Evolutionary conservation across 2,888 invertebrate genomes (phyloP), one percentile per base, ranked within the genome.

Genomic region (Polyommatus iphigenia): DNA sequence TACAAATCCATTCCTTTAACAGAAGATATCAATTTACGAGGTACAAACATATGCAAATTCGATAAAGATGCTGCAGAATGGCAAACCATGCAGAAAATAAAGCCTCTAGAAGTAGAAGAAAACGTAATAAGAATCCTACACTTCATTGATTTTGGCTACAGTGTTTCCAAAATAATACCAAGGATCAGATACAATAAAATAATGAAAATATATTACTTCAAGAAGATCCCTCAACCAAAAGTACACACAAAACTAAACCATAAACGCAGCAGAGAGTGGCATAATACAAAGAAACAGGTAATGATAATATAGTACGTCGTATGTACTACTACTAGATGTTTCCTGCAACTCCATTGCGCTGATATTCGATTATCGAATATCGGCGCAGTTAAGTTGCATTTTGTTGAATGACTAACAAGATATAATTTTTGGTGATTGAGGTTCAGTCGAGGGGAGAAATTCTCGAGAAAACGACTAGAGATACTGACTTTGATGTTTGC

Each of bases 131-230:
- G 98, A 82, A 95, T 96, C 71, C 94, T 97, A 78, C 97, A 97
- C 88, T 95, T 98, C 85, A 95, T 97, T 54, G 96, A 96, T 82
- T 98, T 98, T 91, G 98, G 98, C 3, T 95, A 96, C 85, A 95
- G 97, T 81, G 95, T 96, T 76, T 94, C 95, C 4, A 94, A 96
- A 77, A 93, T 95, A 76, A 96, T 96, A 80, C 95, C 96, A n/a
- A 95, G 96, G 41, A 95, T 97, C 72, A 92, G 89, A 77, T 97
- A 95, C 85, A 95, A 97, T 85, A 92, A 94, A 77, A 84, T 91
- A 41, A 85, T 94, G 85, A 93, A 93, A 83, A 89, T 94, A 85
- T 93, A 91, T 82, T 92, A 91, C 79, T 85, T 92, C 77, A 94
- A 93, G 82, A 93, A 91, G 83, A 82, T 83, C 72, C 82, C 86